Percentiles rank a stretch among this genome's conserved stretches.
Evolutionary conservation across 1,140 invertebrate species (phyloP).

Genomic region (Chironomus tepperi): DNA sequence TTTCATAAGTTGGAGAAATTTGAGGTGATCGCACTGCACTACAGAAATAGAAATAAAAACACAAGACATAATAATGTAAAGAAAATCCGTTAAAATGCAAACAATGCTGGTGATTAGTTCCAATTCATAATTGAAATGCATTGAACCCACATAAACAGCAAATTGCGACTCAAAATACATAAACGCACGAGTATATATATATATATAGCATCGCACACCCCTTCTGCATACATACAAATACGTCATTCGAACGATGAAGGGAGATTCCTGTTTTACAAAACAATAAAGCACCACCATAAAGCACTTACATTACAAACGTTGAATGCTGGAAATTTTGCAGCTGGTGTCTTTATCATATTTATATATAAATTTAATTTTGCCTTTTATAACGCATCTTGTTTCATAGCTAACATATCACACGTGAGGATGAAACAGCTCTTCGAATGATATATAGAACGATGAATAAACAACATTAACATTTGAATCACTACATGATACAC

Average conservation of each 20-base stretch:
- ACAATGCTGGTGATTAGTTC: conserved; percentile 12
- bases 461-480: too few species aligned
- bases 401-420: neutral
- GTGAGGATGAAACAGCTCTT: neutral
- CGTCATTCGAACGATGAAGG: neutral
- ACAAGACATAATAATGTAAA: neutral
- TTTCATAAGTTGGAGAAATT: neutral
- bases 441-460: neutral
- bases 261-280: neutral
- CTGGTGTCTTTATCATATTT: neutral
- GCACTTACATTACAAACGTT: neutral
- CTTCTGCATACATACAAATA: neutral
- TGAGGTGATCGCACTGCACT: neutral
- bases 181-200: too few species aligned
- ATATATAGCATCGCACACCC: neutral
- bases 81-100: neutral
- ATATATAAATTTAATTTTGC: too few species aligned
- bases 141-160: conserved; percentile 12
- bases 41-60: too few species aligned
- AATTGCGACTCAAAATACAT: conserved; percentile 4
- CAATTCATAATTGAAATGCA: conserved; percentile 2
- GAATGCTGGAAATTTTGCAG: neutral
- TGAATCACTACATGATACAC: too few species aligned
- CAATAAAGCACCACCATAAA: conserved; percentile 12
- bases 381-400: neutral